Evolutionary conservation across 2,797 vertebrate species (phyloP).

Genomic region (Rhabdophis nuchalis): DNA sequence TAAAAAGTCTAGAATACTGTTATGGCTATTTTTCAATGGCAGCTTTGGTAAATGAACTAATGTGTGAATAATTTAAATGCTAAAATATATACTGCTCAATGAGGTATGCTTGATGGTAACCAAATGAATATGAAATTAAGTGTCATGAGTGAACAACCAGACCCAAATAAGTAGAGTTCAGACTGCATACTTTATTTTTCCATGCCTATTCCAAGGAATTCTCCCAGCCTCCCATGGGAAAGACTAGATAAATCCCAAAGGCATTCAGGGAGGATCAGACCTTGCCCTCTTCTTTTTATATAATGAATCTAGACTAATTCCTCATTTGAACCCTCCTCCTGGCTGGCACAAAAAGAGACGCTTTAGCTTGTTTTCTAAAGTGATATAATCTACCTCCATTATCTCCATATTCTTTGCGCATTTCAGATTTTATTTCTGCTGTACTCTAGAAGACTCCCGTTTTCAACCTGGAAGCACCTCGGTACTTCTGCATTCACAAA

Average conservation of each 20-base stretch:
- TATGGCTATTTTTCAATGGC: neutral
- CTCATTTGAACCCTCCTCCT: neutral
- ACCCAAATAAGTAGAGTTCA: neutral
- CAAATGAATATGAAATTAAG: neutral
- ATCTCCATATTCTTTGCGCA: neutral
- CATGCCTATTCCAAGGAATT: neutral
- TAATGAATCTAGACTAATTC: neutral
- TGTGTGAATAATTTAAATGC: slow-evolving; percentile 22
- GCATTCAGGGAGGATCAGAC: neutral
- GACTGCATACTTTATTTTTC: neutral
- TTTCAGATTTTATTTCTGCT: neutral
- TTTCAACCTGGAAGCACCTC: neutral
- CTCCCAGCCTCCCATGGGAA: neutral
- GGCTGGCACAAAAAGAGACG: no score
- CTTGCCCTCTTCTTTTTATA: neutral
- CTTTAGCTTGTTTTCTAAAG: neutral
- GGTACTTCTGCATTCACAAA: no score
- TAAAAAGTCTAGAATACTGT: neutral
- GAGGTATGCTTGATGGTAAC: neutral
- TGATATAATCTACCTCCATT: neutral
- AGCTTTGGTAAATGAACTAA: slow-evolving; percentile 16
- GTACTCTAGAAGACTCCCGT: neutral
- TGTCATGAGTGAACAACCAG: neutral
- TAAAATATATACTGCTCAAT: neutral
- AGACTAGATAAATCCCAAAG: neutral